phyloP scores from a whole-genome alignment of 2,888 invertebrate genomes.

The Acrobasis suavella region DNA sequence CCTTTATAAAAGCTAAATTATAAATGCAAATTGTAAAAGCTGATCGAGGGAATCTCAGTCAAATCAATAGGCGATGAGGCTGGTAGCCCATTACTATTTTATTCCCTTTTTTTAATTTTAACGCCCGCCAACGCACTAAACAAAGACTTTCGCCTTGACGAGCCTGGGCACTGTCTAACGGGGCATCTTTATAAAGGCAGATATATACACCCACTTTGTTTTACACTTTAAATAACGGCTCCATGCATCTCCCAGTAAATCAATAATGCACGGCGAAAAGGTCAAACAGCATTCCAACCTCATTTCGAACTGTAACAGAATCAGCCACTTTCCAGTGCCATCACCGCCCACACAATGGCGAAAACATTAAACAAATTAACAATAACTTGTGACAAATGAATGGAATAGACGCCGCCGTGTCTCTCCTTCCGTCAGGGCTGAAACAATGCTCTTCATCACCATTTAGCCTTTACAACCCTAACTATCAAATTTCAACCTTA shows the following conservation, averaged over 20 bases:
- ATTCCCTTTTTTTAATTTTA: too few species aligned
- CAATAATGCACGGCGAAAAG: neutral
- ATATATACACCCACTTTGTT: neutral
- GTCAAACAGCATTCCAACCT: neutral
- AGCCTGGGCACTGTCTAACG: too few species aligned
- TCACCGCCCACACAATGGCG: slow-evolving; percentile 20
- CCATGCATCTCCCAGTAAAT: neutral
- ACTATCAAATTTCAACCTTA: slow-evolving; percentile 40
- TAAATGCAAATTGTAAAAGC: too few species aligned
- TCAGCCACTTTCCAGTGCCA: slow-evolving; percentile 32
- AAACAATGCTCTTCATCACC: slow-evolving; percentile 51
- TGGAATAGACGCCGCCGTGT: slow-evolving; percentile 63
- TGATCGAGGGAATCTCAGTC: too few species aligned
- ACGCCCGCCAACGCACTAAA: too few species aligned
- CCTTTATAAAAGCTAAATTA: too few species aligned
- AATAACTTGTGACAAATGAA: slow-evolving; percentile 50
- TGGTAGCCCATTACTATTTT: too few species aligned
- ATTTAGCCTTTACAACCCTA: slow-evolving; percentile 19
- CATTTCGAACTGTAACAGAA: neutral
- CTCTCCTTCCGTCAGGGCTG: slow-evolving; percentile 64
- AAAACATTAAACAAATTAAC: slow-evolving; percentile 30
- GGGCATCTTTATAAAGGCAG: neutral
- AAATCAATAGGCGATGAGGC: too few species aligned
- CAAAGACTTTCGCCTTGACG: too few species aligned
- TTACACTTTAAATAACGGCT: neutral